A percentile compares a stretch with the other conserved stretches of the same genome.
Conservation (phyloP, 2,797 vertebrate species). For the Falco concolor region DNA sequence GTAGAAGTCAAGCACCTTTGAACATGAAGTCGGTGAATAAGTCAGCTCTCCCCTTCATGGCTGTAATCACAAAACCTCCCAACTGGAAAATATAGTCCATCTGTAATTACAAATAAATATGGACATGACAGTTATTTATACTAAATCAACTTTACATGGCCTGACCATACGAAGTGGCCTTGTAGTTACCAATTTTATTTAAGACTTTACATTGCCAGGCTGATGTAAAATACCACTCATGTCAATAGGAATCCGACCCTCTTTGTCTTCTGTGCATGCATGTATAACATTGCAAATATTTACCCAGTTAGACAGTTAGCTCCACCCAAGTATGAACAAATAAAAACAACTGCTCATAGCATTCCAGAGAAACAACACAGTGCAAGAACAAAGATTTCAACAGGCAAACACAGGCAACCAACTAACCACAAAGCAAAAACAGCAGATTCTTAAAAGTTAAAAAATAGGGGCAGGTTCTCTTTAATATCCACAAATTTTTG, state of each 20-base stretch:
- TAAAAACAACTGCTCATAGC: slow-evolving; percentile 52
- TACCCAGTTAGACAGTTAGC: slow-evolving; percentile 27
- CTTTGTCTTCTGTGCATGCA: neutral
- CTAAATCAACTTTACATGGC: neutral
- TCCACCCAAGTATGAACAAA: slow-evolving; percentile 22
- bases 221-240: neutral
- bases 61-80: neutral
- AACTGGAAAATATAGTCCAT: neutral
- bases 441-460: neutral
- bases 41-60: neutral
- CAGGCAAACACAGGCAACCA: neutral
- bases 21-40: neutral
- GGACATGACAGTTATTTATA: neutral
- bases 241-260: neutral
- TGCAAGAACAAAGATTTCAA: slow-evolving; percentile 5
- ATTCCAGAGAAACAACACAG: slow-evolving; percentile 43
- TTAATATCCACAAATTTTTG: neutral
- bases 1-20: neutral
- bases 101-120: neutral
- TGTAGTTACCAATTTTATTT: neutral
- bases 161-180: neutral
- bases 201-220: neutral
- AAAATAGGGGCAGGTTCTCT: neutral
- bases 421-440: neutral
- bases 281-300: slow-evolving; percentile 11